Evolutionary conservation across 2,888 invertebrate species (phyloP).

Genomic region (Catocala nupta): DNA sequence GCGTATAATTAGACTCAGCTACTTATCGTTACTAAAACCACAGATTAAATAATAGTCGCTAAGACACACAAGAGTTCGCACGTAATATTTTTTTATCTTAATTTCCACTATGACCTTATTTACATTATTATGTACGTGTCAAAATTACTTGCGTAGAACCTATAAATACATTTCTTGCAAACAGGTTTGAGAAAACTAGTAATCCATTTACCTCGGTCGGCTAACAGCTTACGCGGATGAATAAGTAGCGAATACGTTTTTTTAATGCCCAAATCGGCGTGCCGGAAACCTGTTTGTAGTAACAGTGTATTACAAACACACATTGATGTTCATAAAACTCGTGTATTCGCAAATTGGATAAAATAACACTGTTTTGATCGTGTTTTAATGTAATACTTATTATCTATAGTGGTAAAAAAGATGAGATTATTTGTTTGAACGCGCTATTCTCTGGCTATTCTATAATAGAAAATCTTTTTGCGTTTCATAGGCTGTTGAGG

Average conservation of each 20-base stretch:
- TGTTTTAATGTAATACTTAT: too few species aligned
- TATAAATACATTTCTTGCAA: constrained; percentile 12
- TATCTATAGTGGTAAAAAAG: too few species aligned
- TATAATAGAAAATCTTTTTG: too few species aligned
- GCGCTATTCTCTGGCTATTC: too few species aligned
- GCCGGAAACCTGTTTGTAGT: constrained; percentile 7
- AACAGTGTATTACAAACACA: constrained; percentile 8
- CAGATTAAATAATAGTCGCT: too few species aligned
- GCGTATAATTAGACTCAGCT: too few species aligned
- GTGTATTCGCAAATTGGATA: neutral
- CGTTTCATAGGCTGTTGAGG: too few species aligned
- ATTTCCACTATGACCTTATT: neutral
- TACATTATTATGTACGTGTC: neutral
- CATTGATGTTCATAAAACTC: neutral
- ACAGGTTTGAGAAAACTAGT: constrained; percentile 33
- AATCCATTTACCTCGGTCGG: constrained; percentile 24
- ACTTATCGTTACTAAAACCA: too few species aligned
- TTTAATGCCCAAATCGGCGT: constrained; percentile 16
- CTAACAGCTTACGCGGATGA: constrained; percentile 21
- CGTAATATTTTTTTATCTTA: neutral
- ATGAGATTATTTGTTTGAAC: too few species aligned
- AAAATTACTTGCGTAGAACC: neutral
- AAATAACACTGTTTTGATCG: neutral
- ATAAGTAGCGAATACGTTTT: constrained; percentile 15
- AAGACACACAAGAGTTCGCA: too few species aligned